phyloP scores from a whole-genome alignment of 2,888 invertebrate species.

The Disparrhopalites patrizii region DNA sequence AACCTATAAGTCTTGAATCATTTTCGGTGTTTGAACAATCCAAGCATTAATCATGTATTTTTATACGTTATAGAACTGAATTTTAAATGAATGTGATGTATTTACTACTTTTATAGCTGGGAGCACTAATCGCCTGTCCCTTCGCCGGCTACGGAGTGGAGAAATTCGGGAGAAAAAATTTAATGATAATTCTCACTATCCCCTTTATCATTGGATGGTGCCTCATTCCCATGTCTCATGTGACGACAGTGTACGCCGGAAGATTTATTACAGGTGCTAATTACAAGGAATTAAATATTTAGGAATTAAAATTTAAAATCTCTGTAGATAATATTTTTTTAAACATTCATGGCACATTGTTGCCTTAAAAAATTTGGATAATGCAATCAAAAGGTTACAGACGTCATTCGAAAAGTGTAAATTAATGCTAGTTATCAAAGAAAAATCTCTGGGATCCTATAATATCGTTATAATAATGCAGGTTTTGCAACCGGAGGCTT shows the following conservation, averaged over 20 bases:
- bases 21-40: too few species aligned
- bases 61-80: background rate
- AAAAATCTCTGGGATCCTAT: too few species aligned
- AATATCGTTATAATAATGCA: background rate
- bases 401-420: too few species aligned
- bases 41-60: too few species aligned
- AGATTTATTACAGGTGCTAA: slow-evolving; percentile 26
- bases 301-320: too few species aligned
- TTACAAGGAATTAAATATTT: background rate
- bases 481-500: slow-evolving; percentile 24
- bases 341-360: background rate
- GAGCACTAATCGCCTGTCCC: slow-evolving; percentile 28
- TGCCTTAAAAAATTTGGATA: background rate
- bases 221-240: slow-evolving; percentile 12
- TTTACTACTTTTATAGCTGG: slow-evolving; percentile 25
- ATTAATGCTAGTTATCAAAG: too few species aligned
- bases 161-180: slow-evolving; percentile 42
- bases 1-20: too few species aligned
- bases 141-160: slow-evolving; percentile 47
- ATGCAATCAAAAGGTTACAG: too few species aligned
- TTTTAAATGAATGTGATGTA: too few species aligned
- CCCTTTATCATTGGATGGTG: slow-evolving; percentile 48
- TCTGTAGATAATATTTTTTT: too few species aligned
- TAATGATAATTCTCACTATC: slow-evolving; percentile 45
- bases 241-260: slow-evolving; percentile 4